Conservation (phyloP, 2,797 vertebrate species). For the Carcharodon carcharias region DNA sequence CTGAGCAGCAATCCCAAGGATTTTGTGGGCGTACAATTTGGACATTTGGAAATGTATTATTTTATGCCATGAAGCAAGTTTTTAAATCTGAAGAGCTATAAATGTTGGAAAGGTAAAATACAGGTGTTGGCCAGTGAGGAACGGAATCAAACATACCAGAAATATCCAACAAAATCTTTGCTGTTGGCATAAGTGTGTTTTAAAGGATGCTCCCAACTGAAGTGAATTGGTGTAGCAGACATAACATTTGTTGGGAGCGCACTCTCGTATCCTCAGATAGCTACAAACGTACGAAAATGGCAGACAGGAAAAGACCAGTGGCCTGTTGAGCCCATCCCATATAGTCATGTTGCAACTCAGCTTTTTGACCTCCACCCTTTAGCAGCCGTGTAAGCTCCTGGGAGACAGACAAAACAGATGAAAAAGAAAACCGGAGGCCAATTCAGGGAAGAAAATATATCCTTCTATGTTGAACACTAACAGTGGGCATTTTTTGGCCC, state of each 20-base stretch:
- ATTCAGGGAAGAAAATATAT: not conserved
- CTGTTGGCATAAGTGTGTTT: not conserved
- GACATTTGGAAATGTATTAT: not conserved
- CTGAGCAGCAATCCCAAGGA: not conserved
- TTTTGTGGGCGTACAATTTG: not conserved
- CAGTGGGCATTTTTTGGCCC: not conserved
- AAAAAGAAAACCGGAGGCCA: not conserved
- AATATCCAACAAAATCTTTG: not conserved
- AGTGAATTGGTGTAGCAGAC: not conserved
- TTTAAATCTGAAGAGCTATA: not conserved
- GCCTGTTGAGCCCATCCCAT: not conserved
- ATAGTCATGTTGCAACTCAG: not conserved
- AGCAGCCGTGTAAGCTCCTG: not conserved
- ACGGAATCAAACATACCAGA: not conserved
- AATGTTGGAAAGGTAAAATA: not conserved
- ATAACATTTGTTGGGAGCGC: no score
- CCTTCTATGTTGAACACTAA: not conserved
- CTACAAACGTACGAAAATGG: not conserved
- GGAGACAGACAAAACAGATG: not conserved
- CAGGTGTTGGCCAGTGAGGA: not conserved
- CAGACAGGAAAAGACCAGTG: not conserved
- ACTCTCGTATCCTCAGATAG: not conserved
- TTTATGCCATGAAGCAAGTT: not conserved
- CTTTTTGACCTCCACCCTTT: not conserved
- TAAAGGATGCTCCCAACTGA: not conserved